Conservation (phyloP, 2,797 vertebrate genomes). For the Semaprochilodus insignis region DNA sequence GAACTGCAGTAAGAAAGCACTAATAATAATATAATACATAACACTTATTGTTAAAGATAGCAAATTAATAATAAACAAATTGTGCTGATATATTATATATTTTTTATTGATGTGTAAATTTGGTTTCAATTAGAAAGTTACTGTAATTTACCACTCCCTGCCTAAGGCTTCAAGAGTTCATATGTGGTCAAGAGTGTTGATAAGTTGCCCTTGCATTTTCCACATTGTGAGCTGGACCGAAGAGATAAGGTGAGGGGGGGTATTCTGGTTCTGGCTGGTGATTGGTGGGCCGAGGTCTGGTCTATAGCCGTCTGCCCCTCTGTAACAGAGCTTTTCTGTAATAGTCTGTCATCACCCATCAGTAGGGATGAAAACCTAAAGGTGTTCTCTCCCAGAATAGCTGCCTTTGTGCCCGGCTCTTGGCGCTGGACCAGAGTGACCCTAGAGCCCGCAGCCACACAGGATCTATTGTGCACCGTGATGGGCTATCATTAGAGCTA, state of each 20-base stretch:
- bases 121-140: too few species aligned
- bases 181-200: constrained; percentile 20
- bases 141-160: constrained; percentile 3
- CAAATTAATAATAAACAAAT: too few species aligned
- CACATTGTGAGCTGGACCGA: constrained; percentile 53
- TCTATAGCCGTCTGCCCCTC: constrained; percentile 63
- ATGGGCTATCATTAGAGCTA: constrained; percentile 71
- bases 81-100: too few species aligned
- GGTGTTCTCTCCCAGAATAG: constrained; percentile 77
- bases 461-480: constrained; percentile 72
- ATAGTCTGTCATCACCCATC: constrained; percentile 71
- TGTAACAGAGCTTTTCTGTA: constrained; percentile 67
- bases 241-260: constrained; percentile 57
- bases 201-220: constrained; percentile 56
- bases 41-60: too few species aligned
- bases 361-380: constrained; percentile 65
- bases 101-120: too few species aligned
- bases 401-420: constrained; percentile 70
- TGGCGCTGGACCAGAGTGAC: constrained; percentile 68
- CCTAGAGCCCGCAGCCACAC: constrained; percentile 67
- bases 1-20: neutral
- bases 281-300: constrained; percentile 46
- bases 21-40: too few species aligned
- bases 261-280: constrained; percentile 19
- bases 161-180: constrained; percentile 21